These are phyloP conservation scores for Cotesia chilonis DNA, from an alignment of 1,140 invertebrate genomes.

Conservation along the genomic window DNA sequence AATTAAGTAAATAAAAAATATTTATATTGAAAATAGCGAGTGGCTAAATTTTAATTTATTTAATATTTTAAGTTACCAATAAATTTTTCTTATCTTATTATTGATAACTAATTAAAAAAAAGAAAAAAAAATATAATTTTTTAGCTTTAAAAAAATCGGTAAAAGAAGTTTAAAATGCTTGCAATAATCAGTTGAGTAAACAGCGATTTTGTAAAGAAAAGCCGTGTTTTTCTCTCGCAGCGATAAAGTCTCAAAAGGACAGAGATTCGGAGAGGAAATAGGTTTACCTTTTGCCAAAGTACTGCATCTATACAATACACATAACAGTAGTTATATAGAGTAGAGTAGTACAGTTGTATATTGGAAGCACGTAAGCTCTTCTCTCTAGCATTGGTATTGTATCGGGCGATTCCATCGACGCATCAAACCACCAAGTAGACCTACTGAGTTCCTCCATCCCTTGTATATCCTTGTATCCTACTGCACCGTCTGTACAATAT, in stretches of 20 bases:
- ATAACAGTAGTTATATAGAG: background rate
- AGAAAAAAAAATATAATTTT: too few species aligned
- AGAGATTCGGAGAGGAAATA: constrained; percentile 29
- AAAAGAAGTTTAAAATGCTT: background rate
- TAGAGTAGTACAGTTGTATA: background rate
- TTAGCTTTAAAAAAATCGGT: too few species aligned
- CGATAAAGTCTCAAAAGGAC: constrained; percentile 30
- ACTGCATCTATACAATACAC: background rate
- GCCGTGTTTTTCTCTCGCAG: background rate
- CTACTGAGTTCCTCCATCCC: constrained; percentile 16
- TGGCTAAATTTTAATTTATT: too few species aligned
- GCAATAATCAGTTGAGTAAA: constrained; percentile 24
- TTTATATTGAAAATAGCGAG: too few species aligned
- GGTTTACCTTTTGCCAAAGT: constrained; percentile 28
- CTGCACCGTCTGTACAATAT: too few species aligned
- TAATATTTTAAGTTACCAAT: too few species aligned
- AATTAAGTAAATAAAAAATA: too few species aligned
- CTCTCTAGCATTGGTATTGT: constrained; percentile 18
- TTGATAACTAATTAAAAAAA: too few species aligned
- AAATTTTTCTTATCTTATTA: too few species aligned
- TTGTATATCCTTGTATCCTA: too few species aligned
- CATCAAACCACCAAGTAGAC: constrained; percentile 14
- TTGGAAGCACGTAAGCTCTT: constrained; percentile 1
- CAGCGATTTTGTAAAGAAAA: constrained; percentile 10
- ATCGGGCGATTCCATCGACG: constrained; percentile 24